These are phyloP conservation scores for Odontophorus gujanensis DNA, from an alignment of 2,113 vertebrate genomes.

Conservation along the genomic window DNA sequence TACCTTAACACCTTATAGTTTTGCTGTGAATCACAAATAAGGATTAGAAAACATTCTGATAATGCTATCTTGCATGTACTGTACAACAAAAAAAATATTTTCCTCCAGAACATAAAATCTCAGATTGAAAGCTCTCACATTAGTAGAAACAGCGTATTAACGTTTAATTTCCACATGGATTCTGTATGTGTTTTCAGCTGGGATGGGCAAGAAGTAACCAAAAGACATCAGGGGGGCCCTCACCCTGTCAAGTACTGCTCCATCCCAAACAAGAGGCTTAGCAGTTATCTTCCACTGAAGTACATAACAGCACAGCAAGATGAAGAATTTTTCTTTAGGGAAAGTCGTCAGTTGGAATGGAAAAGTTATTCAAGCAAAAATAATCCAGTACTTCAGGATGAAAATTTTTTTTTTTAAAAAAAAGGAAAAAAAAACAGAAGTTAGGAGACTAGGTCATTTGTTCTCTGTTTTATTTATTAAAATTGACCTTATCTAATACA, in stretches of 20 bases:
- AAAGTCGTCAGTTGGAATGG: neutral
- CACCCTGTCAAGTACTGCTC: neutral
- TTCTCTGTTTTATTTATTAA: neutral
- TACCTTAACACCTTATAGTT: accelerated
- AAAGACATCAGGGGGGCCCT: neutral
- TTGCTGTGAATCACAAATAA: neutral
- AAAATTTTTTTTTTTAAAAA: neutral
- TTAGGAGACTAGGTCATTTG: neutral
- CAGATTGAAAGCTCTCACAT: neutral
- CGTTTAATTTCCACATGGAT: neutral
- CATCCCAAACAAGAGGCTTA: neutral
- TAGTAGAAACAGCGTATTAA: neutral
- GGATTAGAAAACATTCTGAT: neutral
- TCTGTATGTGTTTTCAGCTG: neutral
- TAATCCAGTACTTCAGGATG: neutral
- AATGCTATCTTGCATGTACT: accelerated
- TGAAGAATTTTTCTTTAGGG: neutral
- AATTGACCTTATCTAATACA: conserved; percentile 36
- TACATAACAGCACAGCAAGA: neutral
- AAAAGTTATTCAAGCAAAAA: neutral
- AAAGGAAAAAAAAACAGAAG: neutral
- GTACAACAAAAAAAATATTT: neutral
- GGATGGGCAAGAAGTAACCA: neutral
- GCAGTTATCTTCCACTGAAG: neutral
- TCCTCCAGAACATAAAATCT: neutral